phyloP scores from a whole-genome alignment of 2,113 vertebrate species.

The Actinemys pallida region DNA sequence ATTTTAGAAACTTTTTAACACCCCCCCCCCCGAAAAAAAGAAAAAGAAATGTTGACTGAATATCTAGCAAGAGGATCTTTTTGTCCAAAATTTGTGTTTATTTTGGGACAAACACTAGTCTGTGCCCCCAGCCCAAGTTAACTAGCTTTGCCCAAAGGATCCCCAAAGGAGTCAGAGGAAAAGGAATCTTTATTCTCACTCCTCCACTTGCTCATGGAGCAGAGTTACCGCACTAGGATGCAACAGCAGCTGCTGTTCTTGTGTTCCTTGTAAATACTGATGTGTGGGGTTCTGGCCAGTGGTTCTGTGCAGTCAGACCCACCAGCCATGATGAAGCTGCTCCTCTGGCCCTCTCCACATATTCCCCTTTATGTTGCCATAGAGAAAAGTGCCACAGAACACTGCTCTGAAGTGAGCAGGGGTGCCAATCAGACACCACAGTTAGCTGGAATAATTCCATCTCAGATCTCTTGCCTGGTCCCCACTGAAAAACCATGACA shows the following conservation, averaged over 20 bases:
- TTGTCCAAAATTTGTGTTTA: background rate
- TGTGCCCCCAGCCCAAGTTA: background rate
- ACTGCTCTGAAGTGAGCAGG: background rate
- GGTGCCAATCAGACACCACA: background rate
- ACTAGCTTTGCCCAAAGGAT: background rate
- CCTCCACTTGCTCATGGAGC: background rate
- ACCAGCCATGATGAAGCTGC: background rate
- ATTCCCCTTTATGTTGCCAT: background rate
- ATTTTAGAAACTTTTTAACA: background rate
- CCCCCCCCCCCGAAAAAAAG: background rate
- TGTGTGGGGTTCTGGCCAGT: background rate
- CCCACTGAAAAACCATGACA: background rate
- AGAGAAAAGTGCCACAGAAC: background rate
- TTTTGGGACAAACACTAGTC: background rate
- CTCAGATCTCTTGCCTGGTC: background rate
- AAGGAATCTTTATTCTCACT: background rate
- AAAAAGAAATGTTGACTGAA: background rate
- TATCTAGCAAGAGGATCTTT: background rate
- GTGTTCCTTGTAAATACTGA: background rate
- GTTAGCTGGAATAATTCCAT: background rate
- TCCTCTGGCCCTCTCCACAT: background rate
- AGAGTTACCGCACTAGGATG: background rate
- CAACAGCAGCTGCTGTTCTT: background rate
- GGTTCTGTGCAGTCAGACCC: background rate
- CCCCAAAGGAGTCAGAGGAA: background rate